Conservation (phyloP, 1,140 invertebrate genomes). For the Magallana ariakensis region DNA sequence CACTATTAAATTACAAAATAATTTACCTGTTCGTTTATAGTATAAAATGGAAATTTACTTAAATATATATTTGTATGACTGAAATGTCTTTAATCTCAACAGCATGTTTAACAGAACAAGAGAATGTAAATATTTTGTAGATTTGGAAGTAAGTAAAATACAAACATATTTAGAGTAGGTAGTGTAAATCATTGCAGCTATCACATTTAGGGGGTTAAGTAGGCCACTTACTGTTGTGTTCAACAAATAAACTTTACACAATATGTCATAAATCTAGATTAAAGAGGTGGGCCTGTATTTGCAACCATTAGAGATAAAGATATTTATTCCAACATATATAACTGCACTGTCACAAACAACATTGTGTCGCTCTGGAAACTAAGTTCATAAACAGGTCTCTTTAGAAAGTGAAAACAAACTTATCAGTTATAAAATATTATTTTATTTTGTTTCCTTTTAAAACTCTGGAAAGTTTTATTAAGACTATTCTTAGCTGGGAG, state of each 20-base stretch:
- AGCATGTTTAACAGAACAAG: background rate
- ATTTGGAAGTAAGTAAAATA: constrained; percentile 26
- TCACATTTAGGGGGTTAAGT: constrained; percentile 38
- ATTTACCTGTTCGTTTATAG: background rate
- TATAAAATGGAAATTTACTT: too few species aligned
- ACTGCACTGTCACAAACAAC: constrained; percentile 59
- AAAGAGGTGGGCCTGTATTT: constrained; percentile 4
- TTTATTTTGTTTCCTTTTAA: constrained; percentile 15
- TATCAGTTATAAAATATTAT: constrained; percentile 47
- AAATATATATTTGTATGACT: too few species aligned
- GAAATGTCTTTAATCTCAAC: too few species aligned
- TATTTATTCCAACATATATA: constrained; percentile 47
- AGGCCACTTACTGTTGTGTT: background rate
- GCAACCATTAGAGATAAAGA: constrained; percentile 32
- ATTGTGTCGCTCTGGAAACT: constrained; percentile 53
- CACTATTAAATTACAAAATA: too few species aligned
- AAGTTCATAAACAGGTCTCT: constrained; percentile 49
- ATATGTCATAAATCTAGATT: constrained; percentile 46
- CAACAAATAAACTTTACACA: constrained; percentile 33
- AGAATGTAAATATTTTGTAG: constrained; percentile 1
- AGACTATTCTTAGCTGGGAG: background rate
- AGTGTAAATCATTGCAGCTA: constrained; percentile 7
- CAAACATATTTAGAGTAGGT: constrained; percentile 17
- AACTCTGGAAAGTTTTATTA: constrained; percentile 37
- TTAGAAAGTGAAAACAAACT: constrained; percentile 53